Conservation (phyloP, 2,113 vertebrate genomes). For the Phylloscopus whistleri region DNA sequence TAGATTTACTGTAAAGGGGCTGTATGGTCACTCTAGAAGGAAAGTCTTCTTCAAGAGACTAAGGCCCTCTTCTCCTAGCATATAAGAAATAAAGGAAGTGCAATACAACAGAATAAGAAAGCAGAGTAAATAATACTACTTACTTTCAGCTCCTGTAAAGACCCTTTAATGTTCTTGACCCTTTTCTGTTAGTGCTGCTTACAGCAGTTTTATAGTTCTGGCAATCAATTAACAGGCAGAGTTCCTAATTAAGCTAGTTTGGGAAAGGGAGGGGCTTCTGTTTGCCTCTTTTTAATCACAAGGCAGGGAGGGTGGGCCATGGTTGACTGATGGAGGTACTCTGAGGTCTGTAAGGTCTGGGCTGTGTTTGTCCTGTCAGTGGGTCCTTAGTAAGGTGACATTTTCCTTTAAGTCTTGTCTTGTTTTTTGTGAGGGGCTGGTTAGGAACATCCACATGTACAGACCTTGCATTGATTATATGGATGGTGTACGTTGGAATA, state of each 20-base stretch:
- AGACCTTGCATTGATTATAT: fast-evolving
- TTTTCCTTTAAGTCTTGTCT: background rate
- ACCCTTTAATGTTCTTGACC: fast-evolving
- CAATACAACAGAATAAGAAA: fast-evolving
- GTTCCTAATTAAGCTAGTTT: slow-evolving; percentile 25
- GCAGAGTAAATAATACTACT: fast-evolving
- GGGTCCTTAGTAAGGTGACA: fast-evolving
- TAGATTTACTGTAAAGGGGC: fast-evolving
- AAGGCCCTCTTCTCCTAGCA: fast-evolving
- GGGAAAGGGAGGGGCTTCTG: background rate
- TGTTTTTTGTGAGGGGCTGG: fast-evolving
- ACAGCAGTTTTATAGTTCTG: background rate
- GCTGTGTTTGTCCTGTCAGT: background rate
- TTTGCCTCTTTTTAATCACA: background rate
- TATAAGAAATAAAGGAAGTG: background rate
- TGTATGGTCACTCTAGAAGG: fast-evolving
- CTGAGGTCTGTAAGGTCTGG: fast-evolving
- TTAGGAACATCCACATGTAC: fast-evolving
- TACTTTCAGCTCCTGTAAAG: background rate
- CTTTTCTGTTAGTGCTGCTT: fast-evolving
- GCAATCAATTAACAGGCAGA: background rate
- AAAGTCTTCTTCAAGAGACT: background rate
- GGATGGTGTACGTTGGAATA: fast-evolving
- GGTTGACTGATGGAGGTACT: background rate
- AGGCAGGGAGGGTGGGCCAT: fast-evolving